Percentiles rank a stretch among this genome's conserved stretches.
Conservation (phyloP, 2,888 invertebrate species). For the Xanthostigma xanthostigma region DNA sequence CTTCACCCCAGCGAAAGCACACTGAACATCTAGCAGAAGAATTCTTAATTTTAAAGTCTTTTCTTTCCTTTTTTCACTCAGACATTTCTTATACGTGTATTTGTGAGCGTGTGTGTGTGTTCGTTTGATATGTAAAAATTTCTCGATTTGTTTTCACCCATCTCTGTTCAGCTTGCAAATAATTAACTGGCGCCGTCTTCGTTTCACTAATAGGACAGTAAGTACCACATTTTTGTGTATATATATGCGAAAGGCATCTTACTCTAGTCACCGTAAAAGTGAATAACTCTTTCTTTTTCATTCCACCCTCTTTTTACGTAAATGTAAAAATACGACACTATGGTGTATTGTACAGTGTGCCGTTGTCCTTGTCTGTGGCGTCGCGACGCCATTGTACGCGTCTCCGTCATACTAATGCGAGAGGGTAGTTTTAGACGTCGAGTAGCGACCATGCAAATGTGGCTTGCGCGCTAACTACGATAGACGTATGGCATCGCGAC, state of each 20-base stretch:
- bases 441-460: slow-evolving; percentile 30
- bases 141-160: slow-evolving; percentile 19
- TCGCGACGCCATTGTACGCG: slow-evolving; percentile 19
- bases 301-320: slow-evolving; percentile 4
- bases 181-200: slow-evolving; percentile 17
- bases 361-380: slow-evolving; percentile 10
- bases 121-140: slow-evolving; percentile 16
- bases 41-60: slow-evolving; percentile 5
- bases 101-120: slow-evolving; percentile 3
- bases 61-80: slow-evolving; percentile 8
- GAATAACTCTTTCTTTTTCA: neutral
- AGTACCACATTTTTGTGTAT: slow-evolving; percentile 21
- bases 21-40: too few species aligned
- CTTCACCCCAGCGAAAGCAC: too few species aligned
- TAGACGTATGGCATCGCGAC: slow-evolving; percentile 26
- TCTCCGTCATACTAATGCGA: slow-evolving; percentile 13
- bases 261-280: slow-evolving; percentile 10
- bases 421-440: slow-evolving; percentile 21
- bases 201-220: slow-evolving; percentile 21
- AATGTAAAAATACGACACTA: slow-evolving; percentile 7
- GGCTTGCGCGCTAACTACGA: slow-evolving; percentile 32
- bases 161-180: slow-evolving; percentile 11
- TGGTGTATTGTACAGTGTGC: neutral
- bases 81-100: slow-evolving; percentile 1
- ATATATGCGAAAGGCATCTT: slow-evolving; percentile 11